Base-by-base conservation (phyloP, 2,797 vertebrate species). In the Orientallactaga sibirica region DNA sequence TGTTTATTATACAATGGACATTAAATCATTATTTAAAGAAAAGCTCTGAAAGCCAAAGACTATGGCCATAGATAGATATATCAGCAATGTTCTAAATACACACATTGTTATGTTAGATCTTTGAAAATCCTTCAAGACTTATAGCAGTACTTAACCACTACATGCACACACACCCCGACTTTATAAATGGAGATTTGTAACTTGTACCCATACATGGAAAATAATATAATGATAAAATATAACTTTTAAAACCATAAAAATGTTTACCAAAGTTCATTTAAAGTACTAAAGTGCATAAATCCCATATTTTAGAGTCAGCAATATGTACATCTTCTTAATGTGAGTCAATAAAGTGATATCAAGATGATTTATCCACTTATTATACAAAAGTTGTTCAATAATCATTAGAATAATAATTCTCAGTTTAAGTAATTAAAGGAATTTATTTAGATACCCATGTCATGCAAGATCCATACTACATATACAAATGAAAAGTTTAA, bases 171-270 rank as follows among this genome's bases (percentile, higher is more conserved):
- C 14, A 79, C 61, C 29, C 10, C 12, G 16, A 82, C 81, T 55
- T 92, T 83, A 83, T 66, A 88, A 90, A 78, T 24, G 48, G 33
- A 48, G 25, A 68, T 76, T 89, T 70, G 77, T 29, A 68, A 43
- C 27, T 77, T 94, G 52, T 91, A 62, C 5, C 25, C 55, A 52
- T 67, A 67, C 43, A 41, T 67, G n/a, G 25, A 91, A 79, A 92
- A 88, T 61, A 82, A 91, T 24, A 6, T 74, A 61, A 91, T 68
- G 52, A 16, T 66, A 68, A 92, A 86, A 88, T 66, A 29, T 9
- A 77, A 86, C 52, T 96, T 91, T 27, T 89, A 74, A 90, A 90
- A 89, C 19, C 82, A 84, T 81, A 70, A 91, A n/a, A 61, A 89
- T 22, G 62, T 88, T 80, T 11, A 25, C 12, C 14, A 68, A 55